phyloP scores from a whole-genome alignment of 2,797 vertebrate genomes.

The Anisognathus igniventris region DNA sequence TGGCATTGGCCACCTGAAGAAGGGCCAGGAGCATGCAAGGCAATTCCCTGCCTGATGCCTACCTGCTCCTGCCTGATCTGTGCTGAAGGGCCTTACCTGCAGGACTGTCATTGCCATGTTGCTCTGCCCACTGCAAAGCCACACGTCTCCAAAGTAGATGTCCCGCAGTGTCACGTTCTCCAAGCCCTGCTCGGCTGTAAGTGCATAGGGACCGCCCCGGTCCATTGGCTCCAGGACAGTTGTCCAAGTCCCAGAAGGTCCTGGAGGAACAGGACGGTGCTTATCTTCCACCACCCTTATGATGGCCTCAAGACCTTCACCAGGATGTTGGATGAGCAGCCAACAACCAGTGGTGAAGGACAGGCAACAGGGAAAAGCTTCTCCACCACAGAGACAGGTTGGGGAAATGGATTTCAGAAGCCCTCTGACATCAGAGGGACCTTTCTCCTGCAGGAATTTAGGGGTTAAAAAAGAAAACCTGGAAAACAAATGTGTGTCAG shows the following conservation, averaged over 20 bases:
- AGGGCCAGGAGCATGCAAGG: background rate
- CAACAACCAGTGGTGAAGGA: background rate
- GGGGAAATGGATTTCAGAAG: background rate
- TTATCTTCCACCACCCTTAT: background rate
- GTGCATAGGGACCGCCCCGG: constrained; percentile 81
- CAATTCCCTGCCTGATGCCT: background rate
- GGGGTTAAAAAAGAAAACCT: constrained; percentile 21
- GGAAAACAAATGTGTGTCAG: constrained; percentile 13
- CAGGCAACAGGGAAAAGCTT: background rate
- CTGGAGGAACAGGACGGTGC: constrained; percentile 6
- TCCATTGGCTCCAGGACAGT: constrained; percentile 78
- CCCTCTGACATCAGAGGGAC: background rate
- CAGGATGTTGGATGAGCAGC: background rate
- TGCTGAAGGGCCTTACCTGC: constrained; percentile 66
- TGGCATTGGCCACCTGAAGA: constrained; percentile 82
- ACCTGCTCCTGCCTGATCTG: accelerated
- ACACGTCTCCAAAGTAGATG: constrained; percentile 90
- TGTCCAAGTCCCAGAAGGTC: constrained; percentile 75
- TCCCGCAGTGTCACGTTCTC: constrained; percentile 67
- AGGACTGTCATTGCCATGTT: constrained; percentile 87
- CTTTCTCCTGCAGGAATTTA: background rate
- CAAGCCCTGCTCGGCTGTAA: constrained; percentile 62
- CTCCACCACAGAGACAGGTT: accelerated
- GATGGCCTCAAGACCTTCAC: background rate
- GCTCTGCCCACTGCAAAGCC: constrained; percentile 94